These are phyloP conservation scores for Pherbina coryleti DNA, from an alignment of 2,888 invertebrate genomes.

Conservation along the genomic window DNA sequence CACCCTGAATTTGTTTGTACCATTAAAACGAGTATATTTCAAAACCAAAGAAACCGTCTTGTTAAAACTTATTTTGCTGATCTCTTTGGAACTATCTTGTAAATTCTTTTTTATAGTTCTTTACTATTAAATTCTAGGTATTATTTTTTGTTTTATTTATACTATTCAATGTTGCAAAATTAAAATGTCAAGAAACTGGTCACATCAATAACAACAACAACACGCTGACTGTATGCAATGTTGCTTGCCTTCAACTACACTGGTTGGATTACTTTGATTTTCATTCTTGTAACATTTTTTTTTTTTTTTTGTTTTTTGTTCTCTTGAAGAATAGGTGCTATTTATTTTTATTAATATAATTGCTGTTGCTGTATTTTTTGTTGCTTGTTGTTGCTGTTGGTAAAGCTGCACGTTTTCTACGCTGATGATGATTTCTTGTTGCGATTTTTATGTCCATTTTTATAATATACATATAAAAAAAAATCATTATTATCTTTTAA, in stretches of 20 bases:
- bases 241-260: conserved; percentile 10
- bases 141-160: no score
- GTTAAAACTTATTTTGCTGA: no score
- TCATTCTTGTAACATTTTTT: not conserved
- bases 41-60: no score
- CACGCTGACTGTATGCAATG: not conserved
- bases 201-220: not conserved
- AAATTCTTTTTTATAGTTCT: no score
- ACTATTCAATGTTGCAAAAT: no score
- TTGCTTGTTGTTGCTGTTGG: not conserved
- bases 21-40: no score
- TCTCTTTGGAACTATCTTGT: no score
- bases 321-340: not conserved
- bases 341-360: not conserved
- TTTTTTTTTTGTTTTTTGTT: not conserved
- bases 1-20: no score
- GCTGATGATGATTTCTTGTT: not conserved
- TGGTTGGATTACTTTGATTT: not conserved
- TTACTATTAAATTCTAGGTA: no score
- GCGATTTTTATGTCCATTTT: not conserved
- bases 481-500: no score
- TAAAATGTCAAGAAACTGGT: not conserved
- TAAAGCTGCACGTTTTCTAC: not conserved
- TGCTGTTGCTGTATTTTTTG: conserved; percentile 1
- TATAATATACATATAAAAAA: no score